Evolutionary conservation across 2,888 invertebrate species (phyloP).

Genomic region (Pyrochroa serraticornis): DNA sequence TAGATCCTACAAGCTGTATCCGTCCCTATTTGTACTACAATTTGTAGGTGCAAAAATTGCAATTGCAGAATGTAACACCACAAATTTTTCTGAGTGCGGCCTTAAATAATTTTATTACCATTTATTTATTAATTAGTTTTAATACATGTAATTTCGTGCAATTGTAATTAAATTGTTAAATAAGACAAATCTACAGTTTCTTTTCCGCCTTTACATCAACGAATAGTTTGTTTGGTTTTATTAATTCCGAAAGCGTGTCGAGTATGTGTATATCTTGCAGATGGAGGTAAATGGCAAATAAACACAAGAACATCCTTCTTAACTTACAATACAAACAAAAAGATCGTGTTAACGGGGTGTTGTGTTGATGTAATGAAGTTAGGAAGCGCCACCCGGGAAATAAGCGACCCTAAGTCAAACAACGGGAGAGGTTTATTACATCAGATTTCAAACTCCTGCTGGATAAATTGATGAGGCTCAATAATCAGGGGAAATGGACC

Average conservation of each 20-base stretch:
- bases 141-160: slow-evolving; percentile 7
- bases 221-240: slow-evolving; percentile 20
- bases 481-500: neutral
- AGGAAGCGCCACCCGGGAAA: slow-evolving; percentile 37
- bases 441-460: slow-evolving; percentile 21
- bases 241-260: slow-evolving; percentile 30
- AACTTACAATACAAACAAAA: slow-evolving; percentile 55
- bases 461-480: slow-evolving; percentile 11
- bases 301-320: slow-evolving; percentile 55
- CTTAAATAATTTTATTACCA: neutral
- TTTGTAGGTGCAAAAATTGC: no score
- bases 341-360: slow-evolving; percentile 51
- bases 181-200: neutral
- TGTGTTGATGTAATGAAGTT: slow-evolving; percentile 50
- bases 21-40: no score
- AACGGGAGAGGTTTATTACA: slow-evolving; percentile 17
- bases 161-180: slow-evolving; percentile 11
- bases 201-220: neutral
- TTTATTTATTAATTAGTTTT: neutral
- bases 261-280: slow-evolving; percentile 34
- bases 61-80: no score
- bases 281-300: slow-evolving; percentile 50
- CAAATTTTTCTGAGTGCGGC: no score
- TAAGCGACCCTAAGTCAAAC: slow-evolving; percentile 24
- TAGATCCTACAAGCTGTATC: no score